Base-by-base conservation (phyloP, 2,888 invertebrate genomes). In the Dasypogon diadema region DNA sequence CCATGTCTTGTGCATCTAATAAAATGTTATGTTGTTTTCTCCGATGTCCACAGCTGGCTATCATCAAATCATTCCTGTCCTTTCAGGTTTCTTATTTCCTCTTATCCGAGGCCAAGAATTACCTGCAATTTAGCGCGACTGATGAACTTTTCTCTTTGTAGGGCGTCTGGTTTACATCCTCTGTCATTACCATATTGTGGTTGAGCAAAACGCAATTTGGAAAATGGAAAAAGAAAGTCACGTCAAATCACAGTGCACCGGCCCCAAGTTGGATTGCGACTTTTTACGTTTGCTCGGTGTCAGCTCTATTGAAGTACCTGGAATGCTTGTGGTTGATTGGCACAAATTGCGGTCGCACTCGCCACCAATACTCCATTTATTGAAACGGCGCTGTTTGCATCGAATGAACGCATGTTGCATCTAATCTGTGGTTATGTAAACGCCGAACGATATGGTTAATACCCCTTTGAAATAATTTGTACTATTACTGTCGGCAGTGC, bases 101-200 rank as follows among this genome's bases (percentile, higher is more conserved):
- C 37, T 37, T 37, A 60, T 60, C 60, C 34, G n/a, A 37, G 37
- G 60, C 21, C 60, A 22, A 21, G 65, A 65, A 65, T 65, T 65
- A 65, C 48, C 65, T 65, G 65, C 65, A 65, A 65, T 65, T 65
- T 65, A 65, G 65, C 65, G 65, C 46, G 65, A 65, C 65, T 65
- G 65, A 65, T 65, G 65, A 22, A 48, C 65, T 65, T 65, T 48
- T 65, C 65, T 65, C 65, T 65, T 65, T 65, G 42, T 30, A 18
- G 37, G 37, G 16, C 60, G 48, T 65, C 42, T 42, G 65, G 65
- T 37, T 46, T 46, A 42, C 46, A 48, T 42, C 65, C 65, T 65
- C 48, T 24, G 65, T 65, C 65, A 65, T 65, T 65, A 65, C 65
- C 48, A 65, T 48, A 65, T 65, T 65, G 65, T 65, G 65, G 65